Conservation (phyloP, 2,113 vertebrate species). For the Grallaria varia region DNA sequence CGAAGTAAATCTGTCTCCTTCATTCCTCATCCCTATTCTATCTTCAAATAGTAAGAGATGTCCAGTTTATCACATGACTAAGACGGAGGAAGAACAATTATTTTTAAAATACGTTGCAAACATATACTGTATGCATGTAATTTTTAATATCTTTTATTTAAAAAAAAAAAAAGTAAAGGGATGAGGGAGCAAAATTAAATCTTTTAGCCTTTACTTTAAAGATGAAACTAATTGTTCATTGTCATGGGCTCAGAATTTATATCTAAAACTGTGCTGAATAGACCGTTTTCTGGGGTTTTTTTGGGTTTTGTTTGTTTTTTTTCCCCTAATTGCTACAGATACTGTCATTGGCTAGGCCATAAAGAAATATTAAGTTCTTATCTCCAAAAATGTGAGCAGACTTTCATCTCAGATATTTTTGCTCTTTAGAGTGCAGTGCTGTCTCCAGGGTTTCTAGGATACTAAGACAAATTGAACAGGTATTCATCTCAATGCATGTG, state of each 20-base stretch:
- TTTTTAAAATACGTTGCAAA: background rate
- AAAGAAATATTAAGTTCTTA: background rate
- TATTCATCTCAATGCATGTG: background rate
- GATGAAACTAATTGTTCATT: background rate
- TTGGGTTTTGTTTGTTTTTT: too few species aligned
- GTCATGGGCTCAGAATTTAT: background rate
- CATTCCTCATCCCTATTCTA: background rate
- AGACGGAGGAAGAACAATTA: background rate
- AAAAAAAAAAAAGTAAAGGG: background rate
- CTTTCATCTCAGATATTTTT: background rate
- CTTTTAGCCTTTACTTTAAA: background rate
- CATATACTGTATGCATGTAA: rapidly evolving
- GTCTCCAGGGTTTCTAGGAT: background rate
- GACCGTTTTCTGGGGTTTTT: background rate
- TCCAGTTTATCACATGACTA: background rate
- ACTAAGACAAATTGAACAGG: background rate
- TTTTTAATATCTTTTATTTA: background rate
- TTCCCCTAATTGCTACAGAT: background rate
- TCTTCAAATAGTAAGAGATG: background rate
- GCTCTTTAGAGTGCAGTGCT: background rate
- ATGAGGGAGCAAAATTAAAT: background rate
- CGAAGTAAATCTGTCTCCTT: background rate
- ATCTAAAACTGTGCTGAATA: background rate
- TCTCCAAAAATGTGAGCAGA: background rate
- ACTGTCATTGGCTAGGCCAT: background rate